Base-by-base conservation (phyloP, 2,888 invertebrate genomes). In the Aspidiotus destructor region DNA sequence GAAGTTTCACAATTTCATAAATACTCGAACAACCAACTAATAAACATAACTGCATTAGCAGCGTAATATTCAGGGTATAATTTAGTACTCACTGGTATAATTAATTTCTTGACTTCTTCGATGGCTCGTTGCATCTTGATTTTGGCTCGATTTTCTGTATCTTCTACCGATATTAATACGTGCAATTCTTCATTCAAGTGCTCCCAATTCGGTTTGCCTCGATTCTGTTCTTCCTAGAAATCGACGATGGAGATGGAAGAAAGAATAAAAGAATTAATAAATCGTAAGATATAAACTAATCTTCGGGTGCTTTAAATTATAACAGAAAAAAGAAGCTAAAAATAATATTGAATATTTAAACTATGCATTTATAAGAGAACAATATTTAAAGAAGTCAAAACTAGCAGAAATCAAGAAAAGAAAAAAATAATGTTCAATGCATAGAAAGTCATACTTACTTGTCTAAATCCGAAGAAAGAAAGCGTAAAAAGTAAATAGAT, bases 191-290 rank as follows among this genome's bases (percentile, higher is more conserved):
- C 99, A 75, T 94, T 95, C 77, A 99, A 82, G 79, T 99, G 99
- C 79, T 99, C 99, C 99, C 99, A 99, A 82, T 99, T 99, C 73
- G 98, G 96, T 81, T 99, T 99, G 74, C 99, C 99, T 78, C 97
- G 86, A 82, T 98, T 99, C 76, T 92, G 89, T 78, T 99, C 98
- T 83, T 99, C 99, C 98, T 99, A 41, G 28, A 28, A 28, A 28
- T 28, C 28, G 28, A 28, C 28, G 28, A 28, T 28, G 28, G 5
- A 28, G 28, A n/a, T n/a, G n/a, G 40, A 3, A 13, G 7, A 28
- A 13, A 40, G 41, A 28, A 60, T 60, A 55, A 13, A n/a, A 11
- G 3, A 55, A 52, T 52, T 5, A 52, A n/a, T 52, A n/a, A 52
- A 52, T 15, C 52, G n/a, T 52, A 11, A 28, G 28, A 28, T 3